phyloP scores from a whole-genome alignment of 2,797 vertebrate species.

The Limnodromus scolopaceus region DNA sequence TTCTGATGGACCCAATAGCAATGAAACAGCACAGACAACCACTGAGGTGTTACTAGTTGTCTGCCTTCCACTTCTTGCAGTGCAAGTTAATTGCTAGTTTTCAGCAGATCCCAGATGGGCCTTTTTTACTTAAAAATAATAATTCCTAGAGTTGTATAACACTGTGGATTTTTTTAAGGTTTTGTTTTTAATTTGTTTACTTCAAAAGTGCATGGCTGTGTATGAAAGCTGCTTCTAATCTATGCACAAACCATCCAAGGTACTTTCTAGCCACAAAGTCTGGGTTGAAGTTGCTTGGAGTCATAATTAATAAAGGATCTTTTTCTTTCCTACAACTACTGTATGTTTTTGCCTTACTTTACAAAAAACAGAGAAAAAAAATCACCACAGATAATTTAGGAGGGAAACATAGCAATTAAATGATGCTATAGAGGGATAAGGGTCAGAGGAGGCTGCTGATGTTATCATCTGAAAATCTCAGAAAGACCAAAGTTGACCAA shows the following conservation, averaged over 20 bases:
- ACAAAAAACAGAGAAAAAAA: neutral
- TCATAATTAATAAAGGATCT: neutral
- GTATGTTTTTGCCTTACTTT: neutral
- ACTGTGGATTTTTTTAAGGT: neutral
- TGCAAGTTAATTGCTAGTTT: neutral
- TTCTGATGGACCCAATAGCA: neutral
- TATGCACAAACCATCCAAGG: neutral
- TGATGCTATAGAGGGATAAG: neutral
- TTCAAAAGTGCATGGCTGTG: neutral
- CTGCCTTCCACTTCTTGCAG: neutral
- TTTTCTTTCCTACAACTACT: neutral
- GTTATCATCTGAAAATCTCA: conserved; percentile 37
- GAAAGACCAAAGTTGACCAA: neutral
- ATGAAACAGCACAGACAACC: neutral
- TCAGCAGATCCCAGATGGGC: neutral
- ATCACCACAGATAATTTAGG: neutral
- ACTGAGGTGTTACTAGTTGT: neutral
- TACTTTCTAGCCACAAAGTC: neutral
- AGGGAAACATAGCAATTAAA: conserved; percentile 40
- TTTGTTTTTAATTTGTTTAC: conserved; percentile 10
- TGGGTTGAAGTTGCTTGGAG: neutral
- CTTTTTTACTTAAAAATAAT: neutral
- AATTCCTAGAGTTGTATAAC: neutral
- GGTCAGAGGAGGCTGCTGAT: neutral
- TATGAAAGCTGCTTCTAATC: neutral